phyloP scores from a whole-genome alignment of 2,888 invertebrate species.

The Dicroscelio sp. region DNA sequence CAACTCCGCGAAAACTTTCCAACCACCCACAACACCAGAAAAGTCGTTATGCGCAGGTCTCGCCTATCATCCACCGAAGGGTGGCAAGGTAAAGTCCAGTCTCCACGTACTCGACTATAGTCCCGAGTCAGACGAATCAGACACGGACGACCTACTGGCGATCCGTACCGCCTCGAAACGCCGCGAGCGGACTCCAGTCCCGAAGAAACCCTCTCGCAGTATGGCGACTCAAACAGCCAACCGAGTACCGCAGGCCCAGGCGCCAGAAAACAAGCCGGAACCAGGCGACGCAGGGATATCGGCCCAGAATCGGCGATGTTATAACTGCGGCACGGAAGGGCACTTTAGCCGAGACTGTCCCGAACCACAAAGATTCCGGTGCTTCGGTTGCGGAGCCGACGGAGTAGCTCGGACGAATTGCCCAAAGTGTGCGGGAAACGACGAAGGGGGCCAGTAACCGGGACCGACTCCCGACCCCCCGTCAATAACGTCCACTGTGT shows the following conservation, averaged over 20 bases:
- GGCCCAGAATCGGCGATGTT: neutral
- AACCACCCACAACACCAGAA: neutral
- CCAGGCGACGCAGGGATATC: too few relatives aligned
- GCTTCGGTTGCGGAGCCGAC: neutral
- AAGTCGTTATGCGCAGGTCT: neutral
- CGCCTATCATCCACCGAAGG: neutral
- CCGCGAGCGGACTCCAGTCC: too few relatives aligned
- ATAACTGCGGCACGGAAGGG: neutral
- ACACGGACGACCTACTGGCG: too few relatives aligned
- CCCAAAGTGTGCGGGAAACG: neutral
- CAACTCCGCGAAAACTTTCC: neutral
- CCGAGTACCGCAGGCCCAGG: too few relatives aligned
- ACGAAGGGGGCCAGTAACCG: neutral
- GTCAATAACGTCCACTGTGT: neutral
- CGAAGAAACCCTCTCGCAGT: too few relatives aligned
- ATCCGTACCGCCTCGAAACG: too few relatives aligned
- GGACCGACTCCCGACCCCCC: neutral
- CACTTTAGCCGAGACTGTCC: neutral
- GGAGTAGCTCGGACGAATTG: neutral
- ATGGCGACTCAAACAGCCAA: too few relatives aligned
- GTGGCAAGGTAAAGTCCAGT: too few relatives aligned
- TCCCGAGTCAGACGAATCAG: too few relatives aligned
- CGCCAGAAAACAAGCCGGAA: too few relatives aligned
- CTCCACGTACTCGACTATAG: too few relatives aligned
- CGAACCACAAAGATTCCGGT: neutral